Evolutionary conservation across 2,888 invertebrate genomes (phyloP).

Genomic region (Chloroclysta siterata): DNA sequence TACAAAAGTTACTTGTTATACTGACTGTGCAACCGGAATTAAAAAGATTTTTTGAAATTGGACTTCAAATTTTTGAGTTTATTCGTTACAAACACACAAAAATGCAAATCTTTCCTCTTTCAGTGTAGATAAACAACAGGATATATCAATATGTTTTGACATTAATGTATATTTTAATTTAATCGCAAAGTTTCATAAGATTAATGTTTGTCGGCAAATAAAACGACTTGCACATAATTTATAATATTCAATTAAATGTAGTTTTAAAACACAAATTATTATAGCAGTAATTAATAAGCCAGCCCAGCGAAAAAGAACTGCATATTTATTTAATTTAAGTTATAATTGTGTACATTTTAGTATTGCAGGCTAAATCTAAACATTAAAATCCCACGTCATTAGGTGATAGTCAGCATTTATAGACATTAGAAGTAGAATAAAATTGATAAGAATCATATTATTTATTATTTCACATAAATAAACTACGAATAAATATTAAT

Average conservation of each 20-base stretch:
- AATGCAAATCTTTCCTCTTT: too few species aligned
- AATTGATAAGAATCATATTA: constrained; percentile 23
- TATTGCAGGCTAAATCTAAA: constrained; percentile 7
- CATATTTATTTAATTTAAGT: not conserved
- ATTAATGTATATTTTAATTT: not conserved
- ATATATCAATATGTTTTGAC: not conserved
- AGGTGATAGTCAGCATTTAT: constrained; percentile 57
- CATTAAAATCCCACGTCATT: constrained; percentile 6
- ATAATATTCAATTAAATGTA: constrained; percentile 6
- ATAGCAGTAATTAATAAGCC: constrained; percentile 7
- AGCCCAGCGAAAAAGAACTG: constrained; percentile 12
- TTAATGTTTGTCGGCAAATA: not conserved
- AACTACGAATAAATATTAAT: constrained; percentile 22
- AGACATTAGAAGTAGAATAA: constrained; percentile 35
- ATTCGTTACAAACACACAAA: too few species aligned
- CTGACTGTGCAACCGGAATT: too few species aligned
- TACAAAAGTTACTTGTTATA: too few species aligned
- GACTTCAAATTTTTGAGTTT: too few species aligned
- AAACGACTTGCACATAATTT: not conserved
- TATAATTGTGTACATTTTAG: constrained; percentile 4
- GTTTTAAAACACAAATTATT: constrained; percentile 14
- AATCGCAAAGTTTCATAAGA: not conserved
- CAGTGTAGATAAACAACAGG: too few species aligned
- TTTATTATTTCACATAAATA: constrained; percentile 49
- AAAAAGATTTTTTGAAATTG: too few species aligned